Evolutionary conservation across 64 coral and sea anemone species (phyloP), one percentile per base, ranked within the genome.

Genomic region (Pachyseris speciosa): DNA sequence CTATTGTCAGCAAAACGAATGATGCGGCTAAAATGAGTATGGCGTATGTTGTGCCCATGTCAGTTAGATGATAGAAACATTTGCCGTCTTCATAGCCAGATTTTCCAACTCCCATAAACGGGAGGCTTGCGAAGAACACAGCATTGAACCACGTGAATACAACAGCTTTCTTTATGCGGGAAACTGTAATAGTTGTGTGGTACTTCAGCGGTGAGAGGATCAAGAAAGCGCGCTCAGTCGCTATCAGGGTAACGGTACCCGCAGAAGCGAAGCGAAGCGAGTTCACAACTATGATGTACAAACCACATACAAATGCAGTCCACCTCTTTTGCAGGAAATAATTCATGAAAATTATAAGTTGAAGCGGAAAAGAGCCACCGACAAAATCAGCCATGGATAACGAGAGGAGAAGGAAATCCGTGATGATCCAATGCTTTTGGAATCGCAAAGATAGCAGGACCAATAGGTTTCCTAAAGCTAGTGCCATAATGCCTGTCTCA

Each of bases 301-400:
- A 57, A 69, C 88, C 94, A 17, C 96, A 99, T 4, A 81, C 37
- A 80, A 71, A 22, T 45, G 52, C 50, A 3, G 79, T 83, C 96
- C 96, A 99, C 0, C 81, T 80, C 64, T 49, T 59, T 12, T 81
- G 28, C 1, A 86, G 48, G 34, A 99, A 93, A 75, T 99, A 95
- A 49, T 92, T 95, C 89, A 93, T 95, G 64, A 99, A 90, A 72
- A 93, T 86, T 32, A 99, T 58, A 31, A 99, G 72, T 50, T 99
- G 93, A 15, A 99, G 86, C 55, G 94, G 90, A 16, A 90, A 63
- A 26, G 80, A 67, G 20, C 84, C 96, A 6, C 92, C 90, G 25
- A 93, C 40, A 84, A 99, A 95, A 80, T 99, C 96, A 15, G 96
- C 93, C 13, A 86, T 15, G 7, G 96, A 92, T 16, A 99, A 66